Conservation (phyloP, 1,140 invertebrate genomes). For the Brachionus manjavacas region DNA sequence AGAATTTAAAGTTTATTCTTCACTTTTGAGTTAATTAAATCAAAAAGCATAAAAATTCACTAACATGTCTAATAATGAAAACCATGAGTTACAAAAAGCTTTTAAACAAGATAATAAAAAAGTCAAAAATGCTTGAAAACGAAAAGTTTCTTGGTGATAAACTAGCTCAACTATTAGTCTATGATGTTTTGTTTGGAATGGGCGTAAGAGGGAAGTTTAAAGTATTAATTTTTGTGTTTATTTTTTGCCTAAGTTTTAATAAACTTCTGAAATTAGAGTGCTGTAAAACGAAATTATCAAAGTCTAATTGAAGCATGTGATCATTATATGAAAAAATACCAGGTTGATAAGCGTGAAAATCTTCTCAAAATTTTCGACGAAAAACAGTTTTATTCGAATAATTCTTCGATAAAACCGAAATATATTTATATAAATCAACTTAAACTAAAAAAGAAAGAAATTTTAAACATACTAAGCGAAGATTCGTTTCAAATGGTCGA, state of each 20-base stretch:
- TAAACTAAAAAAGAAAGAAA: slow-evolving; percentile 7
- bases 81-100: slow-evolving; percentile 26
- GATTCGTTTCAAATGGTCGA: not conserved
- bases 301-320: not conserved
- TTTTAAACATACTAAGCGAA: not conserved
- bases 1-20: too few species aligned
- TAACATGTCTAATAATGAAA: slow-evolving; percentile 33
- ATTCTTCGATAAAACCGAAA: slow-evolving; percentile 28
- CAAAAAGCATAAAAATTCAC: slow-evolving; percentile 19
- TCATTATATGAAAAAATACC: slow-evolving; percentile 32
- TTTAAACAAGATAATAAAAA: slow-evolving; percentile 29
- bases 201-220: slow-evolving; percentile 39
- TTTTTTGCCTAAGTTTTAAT: not conserved
- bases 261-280: not conserved
- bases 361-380: slow-evolving; percentile 26
- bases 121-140: slow-evolving; percentile 26
- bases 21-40: not conserved
- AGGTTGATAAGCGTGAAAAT: slow-evolving; percentile 4
- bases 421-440: slow-evolving; percentile 29
- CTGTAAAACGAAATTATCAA: slow-evolving; percentile 26
- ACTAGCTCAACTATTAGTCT: slow-evolving; percentile 34
- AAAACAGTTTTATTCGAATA: not conserved
- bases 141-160: slow-evolving; percentile 34
- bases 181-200: slow-evolving; percentile 41
- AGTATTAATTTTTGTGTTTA: not conserved